phyloP scores from a whole-genome alignment of 2,888 invertebrate species.

The Lomographa bimaculata region DNA sequence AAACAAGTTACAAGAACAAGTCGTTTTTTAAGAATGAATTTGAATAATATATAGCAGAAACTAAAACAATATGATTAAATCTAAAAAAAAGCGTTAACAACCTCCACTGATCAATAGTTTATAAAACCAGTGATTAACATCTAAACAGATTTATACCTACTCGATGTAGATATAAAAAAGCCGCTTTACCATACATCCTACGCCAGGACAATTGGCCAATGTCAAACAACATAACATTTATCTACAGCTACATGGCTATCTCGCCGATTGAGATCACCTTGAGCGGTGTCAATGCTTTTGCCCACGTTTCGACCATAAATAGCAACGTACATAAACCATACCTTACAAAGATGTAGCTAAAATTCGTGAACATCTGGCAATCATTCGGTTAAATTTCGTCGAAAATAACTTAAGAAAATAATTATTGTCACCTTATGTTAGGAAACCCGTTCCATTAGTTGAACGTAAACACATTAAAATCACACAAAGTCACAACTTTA shows the following conservation, averaged over 20 bases:
- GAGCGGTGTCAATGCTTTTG: slow-evolving; percentile 64
- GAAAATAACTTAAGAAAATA: neutral
- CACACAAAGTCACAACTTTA: slow-evolving; percentile 32
- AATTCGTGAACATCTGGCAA: slow-evolving; percentile 3
- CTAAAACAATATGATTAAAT: too few species aligned
- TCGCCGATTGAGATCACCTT: slow-evolving; percentile 56
- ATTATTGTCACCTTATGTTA: slow-evolving; percentile 9
- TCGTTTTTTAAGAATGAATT: too few species aligned
- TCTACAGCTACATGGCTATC: slow-evolving; percentile 10
- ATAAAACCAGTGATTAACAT: too few species aligned
- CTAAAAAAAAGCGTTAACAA: too few species aligned
- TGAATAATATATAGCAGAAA: too few species aligned
- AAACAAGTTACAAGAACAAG: too few species aligned
- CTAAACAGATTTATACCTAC: too few species aligned
- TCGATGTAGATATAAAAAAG: too few species aligned
- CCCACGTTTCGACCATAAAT: slow-evolving; percentile 46
- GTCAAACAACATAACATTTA: slow-evolving; percentile 39
- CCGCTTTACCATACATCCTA: slow-evolving; percentile 26
- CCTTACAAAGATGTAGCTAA: slow-evolving; percentile 3
- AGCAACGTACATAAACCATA: slow-evolving; percentile 21
- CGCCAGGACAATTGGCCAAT: slow-evolving; percentile 38
- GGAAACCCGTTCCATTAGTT: slow-evolving; percentile 1
- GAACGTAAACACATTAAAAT: neutral
- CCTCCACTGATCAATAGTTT: too few species aligned
- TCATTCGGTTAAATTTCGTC: neutral